Conservation (phyloP, 2,113 vertebrate species). For the Scopus umbretta region DNA sequence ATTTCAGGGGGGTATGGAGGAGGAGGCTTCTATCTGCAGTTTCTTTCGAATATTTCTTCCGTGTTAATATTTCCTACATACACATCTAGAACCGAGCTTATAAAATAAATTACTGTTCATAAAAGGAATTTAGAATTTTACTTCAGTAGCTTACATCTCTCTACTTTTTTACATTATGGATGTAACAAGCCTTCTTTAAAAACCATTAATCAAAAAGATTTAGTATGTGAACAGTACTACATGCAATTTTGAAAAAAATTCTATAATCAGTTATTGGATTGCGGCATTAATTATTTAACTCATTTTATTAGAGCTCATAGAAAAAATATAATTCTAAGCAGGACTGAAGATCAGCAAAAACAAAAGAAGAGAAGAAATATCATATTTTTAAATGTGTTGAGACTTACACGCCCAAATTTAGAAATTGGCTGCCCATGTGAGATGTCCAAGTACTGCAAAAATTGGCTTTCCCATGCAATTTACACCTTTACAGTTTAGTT, state of each 20-base stretch:
- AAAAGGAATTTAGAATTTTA: slow-evolving; percentile 22
- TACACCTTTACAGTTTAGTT: background rate
- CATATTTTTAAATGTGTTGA: background rate
- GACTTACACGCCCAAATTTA: background rate
- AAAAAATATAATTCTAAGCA: slow-evolving; percentile 24
- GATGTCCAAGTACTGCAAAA: background rate
- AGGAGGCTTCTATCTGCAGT: slow-evolving; percentile 34
- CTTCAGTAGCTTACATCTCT: background rate
- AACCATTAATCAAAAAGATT: slow-evolving; percentile 62
- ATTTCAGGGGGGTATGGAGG: slow-evolving; percentile 42
- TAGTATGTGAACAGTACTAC: slow-evolving; percentile 28
- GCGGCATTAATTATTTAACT: slow-evolving; percentile 64
- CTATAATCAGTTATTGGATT: slow-evolving; percentile 64
- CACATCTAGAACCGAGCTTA: background rate
- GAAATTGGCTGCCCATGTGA: background rate
- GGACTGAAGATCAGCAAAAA: slow-evolving; percentile 25
- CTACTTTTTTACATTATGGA: slow-evolving; percentile 3
- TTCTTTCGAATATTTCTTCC: slow-evolving; percentile 30
- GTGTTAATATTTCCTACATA: background rate
- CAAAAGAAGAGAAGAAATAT: background rate
- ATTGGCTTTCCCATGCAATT: background rate
- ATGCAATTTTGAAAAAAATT: slow-evolving; percentile 26
- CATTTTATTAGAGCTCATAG: slow-evolving; percentile 42
- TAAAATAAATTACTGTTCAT: slow-evolving; percentile 32
- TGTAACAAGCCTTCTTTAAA: slow-evolving; percentile 36